Evolutionary conservation across 2,797 vertebrate species (phyloP).

Genomic region (Muscicapa comitata): DNA sequence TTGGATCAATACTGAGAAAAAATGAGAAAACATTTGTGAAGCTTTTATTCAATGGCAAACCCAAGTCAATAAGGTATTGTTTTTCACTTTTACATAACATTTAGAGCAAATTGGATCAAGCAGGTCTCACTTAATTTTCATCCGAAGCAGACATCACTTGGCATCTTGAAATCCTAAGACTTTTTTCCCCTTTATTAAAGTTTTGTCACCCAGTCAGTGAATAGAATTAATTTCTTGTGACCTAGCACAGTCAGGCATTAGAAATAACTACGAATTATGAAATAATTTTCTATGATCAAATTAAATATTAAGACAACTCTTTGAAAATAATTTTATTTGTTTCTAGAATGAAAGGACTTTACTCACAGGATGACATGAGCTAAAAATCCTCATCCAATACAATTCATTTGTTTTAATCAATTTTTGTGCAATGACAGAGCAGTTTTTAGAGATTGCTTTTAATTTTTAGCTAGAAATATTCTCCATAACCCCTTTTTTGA

Average conservation of each 20-base stretch:
- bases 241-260: neutral
- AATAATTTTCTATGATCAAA: neutral
- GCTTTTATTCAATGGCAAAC: neutral
- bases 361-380: neutral
- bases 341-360: neutral
- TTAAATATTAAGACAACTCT: neutral
- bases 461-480: neutral
- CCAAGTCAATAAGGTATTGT: neutral
- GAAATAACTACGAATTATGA: neutral
- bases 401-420: neutral
- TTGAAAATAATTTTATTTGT: neutral
- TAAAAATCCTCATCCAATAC: neutral
- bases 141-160: neutral
- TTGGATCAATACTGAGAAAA: neutral
- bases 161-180: neutral
- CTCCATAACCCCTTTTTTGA: neutral
- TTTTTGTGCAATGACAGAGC: neutral
- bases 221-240: neutral
- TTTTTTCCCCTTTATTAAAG: neutral
- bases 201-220: neutral
- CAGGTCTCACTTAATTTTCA: neutral
- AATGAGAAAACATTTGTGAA: neutral
- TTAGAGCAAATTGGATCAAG: neutral
- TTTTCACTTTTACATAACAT: neutral
- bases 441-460: neutral